A percentile compares a stretch with the other conserved stretches of the same genome.
These are phyloP conservation scores for Riparia riparia DNA, from an alignment of 2,113 vertebrate genomes.

Conservation along the genomic window DNA sequence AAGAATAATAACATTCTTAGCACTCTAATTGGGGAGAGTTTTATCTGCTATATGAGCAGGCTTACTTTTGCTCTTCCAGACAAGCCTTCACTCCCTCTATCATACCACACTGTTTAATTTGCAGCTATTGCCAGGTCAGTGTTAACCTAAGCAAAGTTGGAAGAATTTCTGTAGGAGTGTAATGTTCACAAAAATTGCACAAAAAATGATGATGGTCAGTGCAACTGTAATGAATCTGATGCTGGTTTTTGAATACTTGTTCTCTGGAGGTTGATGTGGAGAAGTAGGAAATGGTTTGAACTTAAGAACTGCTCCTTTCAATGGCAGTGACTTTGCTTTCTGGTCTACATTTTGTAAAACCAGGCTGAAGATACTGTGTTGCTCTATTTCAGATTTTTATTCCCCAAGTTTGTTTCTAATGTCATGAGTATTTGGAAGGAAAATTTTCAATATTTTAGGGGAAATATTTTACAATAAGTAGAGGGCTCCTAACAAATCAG, in stretches of 20 bases:
- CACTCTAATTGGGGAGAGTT: not conserved
- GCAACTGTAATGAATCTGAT: not conserved
- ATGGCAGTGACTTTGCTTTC: not conserved
- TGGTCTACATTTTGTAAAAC: not conserved
- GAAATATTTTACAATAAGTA: not conserved
- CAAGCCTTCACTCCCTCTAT: not conserved
- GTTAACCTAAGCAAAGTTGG: not conserved
- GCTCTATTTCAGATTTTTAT: not conserved
- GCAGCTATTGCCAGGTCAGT: not conserved
- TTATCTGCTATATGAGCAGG: not conserved
- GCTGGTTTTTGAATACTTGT: not conserved
- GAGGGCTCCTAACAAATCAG: not conserved
- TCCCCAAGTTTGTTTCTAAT: not conserved
- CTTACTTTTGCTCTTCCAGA: constrained; percentile 1
- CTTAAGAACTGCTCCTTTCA: not conserved
- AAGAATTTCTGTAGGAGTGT: not conserved
- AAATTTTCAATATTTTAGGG: not conserved
- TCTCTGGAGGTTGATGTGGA: not conserved
- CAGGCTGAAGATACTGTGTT: not conserved
- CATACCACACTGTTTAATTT: not conserved
- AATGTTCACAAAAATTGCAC: not conserved
- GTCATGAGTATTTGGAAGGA: not conserved
- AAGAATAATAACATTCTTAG: not conserved
- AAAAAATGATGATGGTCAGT: not conserved
- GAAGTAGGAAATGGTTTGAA: not conserved